Evolutionary conservation across 53 echinoderm and acorn worm species (phyloP).

Genomic region (Glandiceps talaboti): DNA sequence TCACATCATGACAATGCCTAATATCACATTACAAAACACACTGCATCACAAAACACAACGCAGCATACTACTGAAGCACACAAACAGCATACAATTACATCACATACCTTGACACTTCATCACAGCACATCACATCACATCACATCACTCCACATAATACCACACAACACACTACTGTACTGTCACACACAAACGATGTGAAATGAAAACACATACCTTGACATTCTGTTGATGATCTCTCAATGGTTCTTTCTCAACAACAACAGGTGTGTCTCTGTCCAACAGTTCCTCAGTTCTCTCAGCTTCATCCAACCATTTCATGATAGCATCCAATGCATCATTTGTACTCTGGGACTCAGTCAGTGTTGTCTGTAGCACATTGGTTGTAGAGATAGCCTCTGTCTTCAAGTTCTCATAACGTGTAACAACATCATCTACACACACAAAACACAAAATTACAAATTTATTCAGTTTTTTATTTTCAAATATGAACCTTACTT

Average conservation of each 20-base stretch:
- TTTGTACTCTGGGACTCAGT: conserved; percentile 73
- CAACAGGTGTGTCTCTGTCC: conserved; percentile 32
- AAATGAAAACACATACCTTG: neutral
- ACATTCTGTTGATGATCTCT: neutral
- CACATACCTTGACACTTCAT: no score
- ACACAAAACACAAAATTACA: neutral
- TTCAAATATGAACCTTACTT: no score
- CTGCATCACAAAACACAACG: no score
- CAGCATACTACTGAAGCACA: no score
- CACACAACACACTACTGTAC: no score
- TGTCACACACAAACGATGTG: no score
- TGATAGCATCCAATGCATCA: conserved; percentile 54
- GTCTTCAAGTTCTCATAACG: neutral
- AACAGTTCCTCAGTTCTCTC: conserved; percentile 39
- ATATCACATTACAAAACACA: no score
- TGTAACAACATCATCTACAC: neutral
- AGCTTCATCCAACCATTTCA: conserved; percentile 82
- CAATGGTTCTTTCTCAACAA: neutral
- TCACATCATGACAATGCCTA: no score
- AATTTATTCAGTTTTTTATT: no score
- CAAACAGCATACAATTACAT: no score
- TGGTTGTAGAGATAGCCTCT: conserved; percentile 31
- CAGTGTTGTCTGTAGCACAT: conserved; percentile 58
- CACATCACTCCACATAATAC: no score
- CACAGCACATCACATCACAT: no score